These are phyloP conservation scores for Siderastrea siderea DNA, from an alignment of 92 coral and sea anemone species.

Conservation along the genomic window DNA sequence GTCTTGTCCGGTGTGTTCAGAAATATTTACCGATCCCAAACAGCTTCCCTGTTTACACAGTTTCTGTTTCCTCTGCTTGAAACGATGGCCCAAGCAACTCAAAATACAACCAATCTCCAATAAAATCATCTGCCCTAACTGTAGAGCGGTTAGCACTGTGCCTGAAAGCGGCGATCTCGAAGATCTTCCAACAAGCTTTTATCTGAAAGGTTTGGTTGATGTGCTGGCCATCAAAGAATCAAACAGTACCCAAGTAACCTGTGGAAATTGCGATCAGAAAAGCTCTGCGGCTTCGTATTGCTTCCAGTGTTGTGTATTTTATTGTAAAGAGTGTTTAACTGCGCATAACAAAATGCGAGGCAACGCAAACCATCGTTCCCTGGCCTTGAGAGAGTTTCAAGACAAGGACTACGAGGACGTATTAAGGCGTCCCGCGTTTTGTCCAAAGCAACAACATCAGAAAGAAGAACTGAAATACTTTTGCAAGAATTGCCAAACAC, in stretches of 20 bases:
- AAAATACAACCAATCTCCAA: background rate
- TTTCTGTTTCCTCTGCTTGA: background rate
- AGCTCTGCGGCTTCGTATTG: background rate
- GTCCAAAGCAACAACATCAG: slow-evolving; percentile 17
- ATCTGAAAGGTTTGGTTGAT: slow-evolving; percentile 59
- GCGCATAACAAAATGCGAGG: background rate
- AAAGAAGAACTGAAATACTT: slow-evolving; percentile 28
- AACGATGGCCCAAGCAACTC: background rate
- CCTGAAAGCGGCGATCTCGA: slow-evolving; percentile 54
- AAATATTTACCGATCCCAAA: slow-evolving; percentile 4
- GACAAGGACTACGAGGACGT: slow-evolving; percentile 3
- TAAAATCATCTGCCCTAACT: background rate
- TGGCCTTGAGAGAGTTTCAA: background rate
- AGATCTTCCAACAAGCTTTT: slow-evolving; percentile 61
- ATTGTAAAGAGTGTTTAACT: background rate
- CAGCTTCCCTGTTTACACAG: background rate
- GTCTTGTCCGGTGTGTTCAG: slow-evolving; percentile 1
- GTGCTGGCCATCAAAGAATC: slow-evolving; percentile 23
- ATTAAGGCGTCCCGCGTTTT: slow-evolving; percentile 3
- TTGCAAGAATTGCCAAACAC: slow-evolving; percentile 19
- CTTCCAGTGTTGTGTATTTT: slow-evolving; percentile 6
- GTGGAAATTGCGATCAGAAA: slow-evolving; percentile 11
- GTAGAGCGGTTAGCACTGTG: slow-evolving; percentile 9
- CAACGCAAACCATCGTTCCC: background rate
- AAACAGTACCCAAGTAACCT: background rate